Conservation (phyloP, 2,888 invertebrate species). For the Epinotia bilunana region DNA sequence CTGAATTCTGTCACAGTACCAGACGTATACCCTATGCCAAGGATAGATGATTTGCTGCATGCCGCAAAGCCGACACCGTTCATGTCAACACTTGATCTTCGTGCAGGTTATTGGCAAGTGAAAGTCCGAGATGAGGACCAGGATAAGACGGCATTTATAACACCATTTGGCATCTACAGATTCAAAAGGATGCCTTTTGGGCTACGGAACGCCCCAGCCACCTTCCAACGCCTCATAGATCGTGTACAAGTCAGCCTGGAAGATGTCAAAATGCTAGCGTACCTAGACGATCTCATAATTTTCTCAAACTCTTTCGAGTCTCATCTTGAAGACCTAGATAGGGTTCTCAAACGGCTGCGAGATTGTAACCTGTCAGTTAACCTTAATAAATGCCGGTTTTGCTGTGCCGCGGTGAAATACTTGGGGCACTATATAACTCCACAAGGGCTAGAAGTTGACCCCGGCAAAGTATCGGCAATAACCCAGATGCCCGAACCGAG, state of each 20-base stretch:
- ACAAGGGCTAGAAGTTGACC: constrained; percentile 41
- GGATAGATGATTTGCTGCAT: background rate
- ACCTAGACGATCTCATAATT: constrained; percentile 57
- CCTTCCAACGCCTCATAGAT: constrained; percentile 51
- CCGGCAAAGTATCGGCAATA: constrained; percentile 2
- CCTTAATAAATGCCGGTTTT: constrained; percentile 49
- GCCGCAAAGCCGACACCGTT: background rate
- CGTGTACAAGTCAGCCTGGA: constrained; percentile 35
- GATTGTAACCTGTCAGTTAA: constrained; percentile 50
- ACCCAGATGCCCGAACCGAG: too few species aligned
- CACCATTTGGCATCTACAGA: constrained; percentile 47
- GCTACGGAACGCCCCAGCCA: constrained; percentile 50
- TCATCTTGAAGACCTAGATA: constrained; percentile 51
- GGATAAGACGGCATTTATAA: background rate
- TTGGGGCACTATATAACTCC: constrained; percentile 49
- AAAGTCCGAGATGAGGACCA: background rate
- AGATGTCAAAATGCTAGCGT: constrained; percentile 46
- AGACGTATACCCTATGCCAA: background rate
- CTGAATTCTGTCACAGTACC: too few species aligned
- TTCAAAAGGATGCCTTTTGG: constrained; percentile 44
- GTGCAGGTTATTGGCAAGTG: constrained; percentile 3
- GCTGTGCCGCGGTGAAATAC: constrained; percentile 47
- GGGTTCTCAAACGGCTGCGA: constrained; percentile 47
- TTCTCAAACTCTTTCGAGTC: constrained; percentile 50
- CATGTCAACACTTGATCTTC: background rate